Conservation (phyloP, 2,888 invertebrate genomes). For the Hedya salicella region DNA sequence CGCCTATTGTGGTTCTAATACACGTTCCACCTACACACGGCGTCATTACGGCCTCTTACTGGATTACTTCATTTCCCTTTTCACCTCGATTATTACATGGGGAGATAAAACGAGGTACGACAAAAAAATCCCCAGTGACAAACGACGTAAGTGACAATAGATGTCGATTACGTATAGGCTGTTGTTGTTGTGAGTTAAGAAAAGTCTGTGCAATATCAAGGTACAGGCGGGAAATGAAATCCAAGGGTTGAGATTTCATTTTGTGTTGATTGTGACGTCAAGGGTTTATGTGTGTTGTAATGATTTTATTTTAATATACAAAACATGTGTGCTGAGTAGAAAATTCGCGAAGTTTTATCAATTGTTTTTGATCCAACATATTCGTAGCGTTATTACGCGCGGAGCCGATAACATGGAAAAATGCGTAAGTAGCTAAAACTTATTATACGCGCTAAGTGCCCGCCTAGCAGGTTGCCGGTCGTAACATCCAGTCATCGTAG, state of each 20-base stretch:
- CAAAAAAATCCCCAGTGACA: slow-evolving; percentile 18
- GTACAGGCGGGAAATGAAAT: not conserved
- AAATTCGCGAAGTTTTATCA: not conserved
- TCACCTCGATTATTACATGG: slow-evolving; percentile 34
- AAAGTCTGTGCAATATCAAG: slow-evolving; percentile 20
- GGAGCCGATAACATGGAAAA: no score
- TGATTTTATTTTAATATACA: not conserved
- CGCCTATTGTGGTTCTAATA: no score
- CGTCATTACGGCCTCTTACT: slow-evolving; percentile 22
- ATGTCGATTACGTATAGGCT: not conserved
- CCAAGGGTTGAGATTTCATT: slow-evolving; percentile 9
- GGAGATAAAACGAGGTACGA: slow-evolving; percentile 31
- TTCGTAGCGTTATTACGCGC: no score
- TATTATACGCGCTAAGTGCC: no score
- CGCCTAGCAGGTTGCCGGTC: no score
- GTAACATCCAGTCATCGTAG: no score
- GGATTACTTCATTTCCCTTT: slow-evolving; percentile 42
- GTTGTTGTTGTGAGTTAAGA: not conserved
- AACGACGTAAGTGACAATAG: not conserved
- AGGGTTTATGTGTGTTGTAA: not conserved
- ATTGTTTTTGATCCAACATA: no score
- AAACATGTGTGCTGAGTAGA: not conserved
- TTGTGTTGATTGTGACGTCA: slow-evolving; percentile 4
- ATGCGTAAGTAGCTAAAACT: no score
- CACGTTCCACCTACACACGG: slow-evolving; percentile 1